phyloP scores from a whole-genome alignment of 2,888 invertebrate genomes.

The Anoplius nigerrimus region DNA sequence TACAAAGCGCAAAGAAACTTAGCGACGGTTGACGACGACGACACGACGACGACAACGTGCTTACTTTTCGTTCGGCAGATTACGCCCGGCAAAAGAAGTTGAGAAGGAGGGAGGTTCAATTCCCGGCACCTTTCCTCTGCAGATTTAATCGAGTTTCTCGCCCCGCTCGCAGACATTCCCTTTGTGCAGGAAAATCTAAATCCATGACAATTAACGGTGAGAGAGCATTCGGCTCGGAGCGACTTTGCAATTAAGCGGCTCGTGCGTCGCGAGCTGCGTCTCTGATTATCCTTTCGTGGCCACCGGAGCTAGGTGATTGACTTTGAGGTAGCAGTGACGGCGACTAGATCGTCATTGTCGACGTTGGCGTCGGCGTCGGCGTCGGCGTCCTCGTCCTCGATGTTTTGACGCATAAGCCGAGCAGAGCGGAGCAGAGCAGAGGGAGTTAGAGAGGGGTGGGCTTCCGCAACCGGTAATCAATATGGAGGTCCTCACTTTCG shows the following conservation, averaged over 20 bases:
- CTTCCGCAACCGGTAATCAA: slow-evolving; percentile 50
- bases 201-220: slow-evolving; percentile 21
- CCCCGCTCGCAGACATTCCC: slow-evolving; percentile 43
- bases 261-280: too few relatives aligned
- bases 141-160: slow-evolving; percentile 46
- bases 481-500: slow-evolving; percentile 44
- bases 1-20: too few relatives aligned
- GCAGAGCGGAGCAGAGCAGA: slow-evolving; percentile 50
- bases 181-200: slow-evolving; percentile 43
- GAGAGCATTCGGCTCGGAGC: neutral
- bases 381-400: too few relatives aligned
- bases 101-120: neutral
- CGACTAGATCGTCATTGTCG: neutral
- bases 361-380: too few relatives aligned
- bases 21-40: too few relatives aligned
- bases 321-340: too few relatives aligned
- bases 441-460: slow-evolving; percentile 34
- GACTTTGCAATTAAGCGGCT: too few relatives aligned
- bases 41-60: slow-evolving; percentile 1
- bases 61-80: slow-evolving; percentile 21
- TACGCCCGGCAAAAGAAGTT: neutral
- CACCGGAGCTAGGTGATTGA: too few relatives aligned
- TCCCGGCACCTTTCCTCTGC: slow-evolving; percentile 23
- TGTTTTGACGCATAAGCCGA: slow-evolving; percentile 22
- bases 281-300: too few relatives aligned